These are phyloP conservation scores for Listronotus bonariensis DNA, from an alignment of 1,140 invertebrate genomes.

Conservation along the genomic window DNA sequence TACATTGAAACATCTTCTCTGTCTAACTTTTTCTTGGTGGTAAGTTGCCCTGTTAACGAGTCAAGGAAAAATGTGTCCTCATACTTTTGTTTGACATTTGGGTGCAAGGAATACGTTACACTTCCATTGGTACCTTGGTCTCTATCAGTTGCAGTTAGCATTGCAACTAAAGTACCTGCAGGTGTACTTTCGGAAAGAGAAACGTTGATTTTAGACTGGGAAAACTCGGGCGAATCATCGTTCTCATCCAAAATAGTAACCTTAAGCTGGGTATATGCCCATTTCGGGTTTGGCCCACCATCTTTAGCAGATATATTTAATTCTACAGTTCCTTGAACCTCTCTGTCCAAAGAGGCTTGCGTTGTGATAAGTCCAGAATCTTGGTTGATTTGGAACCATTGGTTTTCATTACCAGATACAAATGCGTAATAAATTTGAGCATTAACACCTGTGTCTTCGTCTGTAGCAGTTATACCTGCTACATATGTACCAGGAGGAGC, in stretches of 20 bases:
- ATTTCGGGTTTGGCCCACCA: conserved; percentile 88
- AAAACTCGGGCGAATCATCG: conserved; percentile 88
- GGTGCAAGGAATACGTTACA: conserved; percentile 78
- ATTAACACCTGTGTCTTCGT: conserved; percentile 89
- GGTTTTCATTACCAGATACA: conserved; percentile 81
- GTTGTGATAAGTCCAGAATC: conserved; percentile 87
- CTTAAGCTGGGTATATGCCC: conserved; percentile 83
- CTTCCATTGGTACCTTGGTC: conserved; percentile 94
- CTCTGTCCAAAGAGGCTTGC: conserved; percentile 78
- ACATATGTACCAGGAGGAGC: conserved; percentile 86
- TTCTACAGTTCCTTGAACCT: conserved; percentile 81
- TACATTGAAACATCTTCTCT: conserved; percentile 79
- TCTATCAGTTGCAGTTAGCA: conserved; percentile 85
- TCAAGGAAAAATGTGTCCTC: conserved; percentile 83
- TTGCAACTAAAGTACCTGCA: conserved; percentile 78
- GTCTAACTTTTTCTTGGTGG: conserved; percentile 77
- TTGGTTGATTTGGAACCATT: conserved; percentile 85
- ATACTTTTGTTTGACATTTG: conserved; percentile 74
- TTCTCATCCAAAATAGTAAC: conserved; percentile 95
- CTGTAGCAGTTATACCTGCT: conserved; percentile 84
- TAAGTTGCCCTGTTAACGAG: conserved; percentile 82
- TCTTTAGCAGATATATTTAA: conserved; percentile 84
- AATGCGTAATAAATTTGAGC: conserved; percentile 87
- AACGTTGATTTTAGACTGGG: conserved; percentile 71
- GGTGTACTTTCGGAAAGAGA: conserved; percentile 80